Evolutionary conservation across 2,888 invertebrate species (phyloP).

Genomic region (Aspidiotus destructor): DNA sequence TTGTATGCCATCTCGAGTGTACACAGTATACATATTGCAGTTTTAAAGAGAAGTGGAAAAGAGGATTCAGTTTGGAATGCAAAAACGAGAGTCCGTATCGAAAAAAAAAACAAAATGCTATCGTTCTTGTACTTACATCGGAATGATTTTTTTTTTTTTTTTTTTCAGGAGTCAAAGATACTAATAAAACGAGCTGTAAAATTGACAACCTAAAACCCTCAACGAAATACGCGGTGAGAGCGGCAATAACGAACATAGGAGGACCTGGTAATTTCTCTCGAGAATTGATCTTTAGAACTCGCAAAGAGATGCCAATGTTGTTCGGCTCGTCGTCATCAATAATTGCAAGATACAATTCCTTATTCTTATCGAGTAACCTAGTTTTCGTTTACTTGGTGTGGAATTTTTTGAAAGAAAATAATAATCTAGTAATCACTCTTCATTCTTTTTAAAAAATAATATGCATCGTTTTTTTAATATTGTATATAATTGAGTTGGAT

Average conservation of each 20-base stretch:
- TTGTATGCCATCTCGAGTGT: slow-evolving; percentile 13
- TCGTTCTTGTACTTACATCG: background rate
- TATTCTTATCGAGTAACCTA: too few species aligned
- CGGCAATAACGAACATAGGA: slow-evolving; percentile 16
- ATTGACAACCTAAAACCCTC: slow-evolving; percentile 19
- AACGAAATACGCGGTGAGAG: slow-evolving; percentile 25
- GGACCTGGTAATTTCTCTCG: slow-evolving; percentile 17
- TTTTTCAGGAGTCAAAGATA: background rate
- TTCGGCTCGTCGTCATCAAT: background rate
- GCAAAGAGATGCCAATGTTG: slow-evolving; percentile 6
- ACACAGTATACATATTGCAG: slow-evolving; percentile 23
- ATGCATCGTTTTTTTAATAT: too few species aligned
- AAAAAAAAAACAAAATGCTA: background rate
- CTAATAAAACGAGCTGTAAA: slow-evolving; percentile 16
- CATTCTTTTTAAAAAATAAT: too few species aligned
- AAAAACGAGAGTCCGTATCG: slow-evolving; percentile 10
- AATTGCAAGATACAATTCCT: background rate
- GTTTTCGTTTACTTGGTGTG: too few species aligned
- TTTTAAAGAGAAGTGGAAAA: slow-evolving; percentile 29
- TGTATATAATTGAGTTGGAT: too few species aligned
- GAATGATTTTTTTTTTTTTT: background rate
- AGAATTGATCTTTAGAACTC: slow-evolving; percentile 22
- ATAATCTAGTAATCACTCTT: too few species aligned
- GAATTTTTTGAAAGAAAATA: too few species aligned
- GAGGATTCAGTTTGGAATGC: slow-evolving; percentile 4